A percentile compares a stretch with the other conserved stretches of the same genome.
Conservation (phyloP, 2,113 vertebrate species). For the Istiophorus platypterus region DNA sequence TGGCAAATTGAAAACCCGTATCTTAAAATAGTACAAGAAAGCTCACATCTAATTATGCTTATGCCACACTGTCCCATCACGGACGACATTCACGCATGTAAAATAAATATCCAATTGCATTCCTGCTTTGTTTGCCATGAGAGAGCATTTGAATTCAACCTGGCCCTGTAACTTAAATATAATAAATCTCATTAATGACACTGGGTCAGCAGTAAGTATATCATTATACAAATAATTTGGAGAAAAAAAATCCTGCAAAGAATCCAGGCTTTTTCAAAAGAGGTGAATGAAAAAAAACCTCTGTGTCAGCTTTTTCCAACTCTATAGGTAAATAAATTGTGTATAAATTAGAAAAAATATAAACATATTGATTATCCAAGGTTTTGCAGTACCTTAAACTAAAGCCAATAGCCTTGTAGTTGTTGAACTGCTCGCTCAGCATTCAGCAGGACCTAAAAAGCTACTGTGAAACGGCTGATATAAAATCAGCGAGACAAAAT, state of each 20-base stretch:
- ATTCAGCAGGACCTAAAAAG: background rate
- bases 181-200: too few relatives aligned
- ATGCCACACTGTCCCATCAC: background rate
- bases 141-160: too few relatives aligned
- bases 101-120: too few relatives aligned
- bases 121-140: too few relatives aligned
- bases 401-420: background rate
- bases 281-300: background rate
- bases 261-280: background rate
- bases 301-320: background rate
- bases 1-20: background rate
- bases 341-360: background rate
- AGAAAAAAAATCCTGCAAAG: too few relatives aligned
- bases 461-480: background rate
- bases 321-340: background rate
- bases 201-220: too few relatives aligned
- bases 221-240: too few relatives aligned
- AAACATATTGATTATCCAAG: background rate
- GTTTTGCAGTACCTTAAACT: background rate
- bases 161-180: too few relatives aligned
- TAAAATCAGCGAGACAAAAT: constrained; percentile 13
- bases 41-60: background rate
- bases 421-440: background rate
- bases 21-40: background rate
- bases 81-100: background rate